A percentile compares a stretch with the other conserved stretches of the same genome.
These are phyloP conservation scores for Clanis bilineata DNA, from an alignment of 2,888 invertebrate genomes.

Conservation along the genomic window DNA sequence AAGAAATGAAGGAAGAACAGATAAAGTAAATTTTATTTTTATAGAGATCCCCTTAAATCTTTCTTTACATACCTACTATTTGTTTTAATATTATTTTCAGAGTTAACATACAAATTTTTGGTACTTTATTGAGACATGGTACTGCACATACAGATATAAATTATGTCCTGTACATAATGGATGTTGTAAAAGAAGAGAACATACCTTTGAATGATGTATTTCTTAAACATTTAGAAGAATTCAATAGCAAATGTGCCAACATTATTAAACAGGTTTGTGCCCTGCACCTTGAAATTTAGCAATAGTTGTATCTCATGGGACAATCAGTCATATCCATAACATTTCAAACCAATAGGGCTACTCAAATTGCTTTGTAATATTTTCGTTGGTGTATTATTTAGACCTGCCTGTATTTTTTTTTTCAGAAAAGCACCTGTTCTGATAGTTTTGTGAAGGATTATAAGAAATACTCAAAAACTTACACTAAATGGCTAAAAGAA, in stretches of 20 bases:
- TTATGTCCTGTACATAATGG: constrained; percentile 87
- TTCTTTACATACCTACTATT: too few relatives aligned
- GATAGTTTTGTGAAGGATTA: constrained; percentile 61
- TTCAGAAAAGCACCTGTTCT: constrained; percentile 58
- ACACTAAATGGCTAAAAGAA: constrained; percentile 61
- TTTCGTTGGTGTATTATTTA: too few relatives aligned
- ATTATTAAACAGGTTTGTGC: constrained; percentile 67
- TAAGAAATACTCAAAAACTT: constrained; percentile 53
- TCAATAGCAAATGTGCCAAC: constrained; percentile 80
- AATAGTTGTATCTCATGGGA: too few relatives aligned
- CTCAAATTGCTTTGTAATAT: constrained; percentile 4
- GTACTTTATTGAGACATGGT: constrained; percentile 87
- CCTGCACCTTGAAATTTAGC: neutral
- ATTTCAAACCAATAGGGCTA: too few relatives aligned
- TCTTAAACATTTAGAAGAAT: constrained; percentile 83
- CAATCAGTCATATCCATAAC: too few relatives aligned
- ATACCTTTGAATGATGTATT: constrained; percentile 84
- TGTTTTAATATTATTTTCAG: constrained; percentile 61
- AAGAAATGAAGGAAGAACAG: constrained; percentile 86
- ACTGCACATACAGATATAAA: constrained; percentile 82
- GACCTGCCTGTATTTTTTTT: too few relatives aligned
- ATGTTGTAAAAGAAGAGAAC: constrained; percentile 82
- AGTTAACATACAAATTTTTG: constrained; percentile 88
- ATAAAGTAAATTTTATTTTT: constrained; percentile 76
- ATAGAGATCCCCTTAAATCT: too few relatives aligned